Evolutionary conservation across 2,797 vertebrate species (phyloP).

Genomic region (Pachyuromys duprasi): DNA sequence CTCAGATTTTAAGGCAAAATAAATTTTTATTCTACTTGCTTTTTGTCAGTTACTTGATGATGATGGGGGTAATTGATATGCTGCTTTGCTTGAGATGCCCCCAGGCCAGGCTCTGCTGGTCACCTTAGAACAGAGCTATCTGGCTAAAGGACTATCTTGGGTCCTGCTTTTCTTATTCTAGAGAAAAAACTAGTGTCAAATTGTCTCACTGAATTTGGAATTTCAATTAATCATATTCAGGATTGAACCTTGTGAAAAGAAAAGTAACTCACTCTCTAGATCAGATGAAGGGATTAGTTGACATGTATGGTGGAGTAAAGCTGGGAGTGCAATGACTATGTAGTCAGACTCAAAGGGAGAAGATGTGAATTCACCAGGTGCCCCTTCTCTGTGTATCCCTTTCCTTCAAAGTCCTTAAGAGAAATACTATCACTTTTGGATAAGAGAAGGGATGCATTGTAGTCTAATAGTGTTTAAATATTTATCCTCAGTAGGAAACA

Average conservation of each 20-base stretch:
- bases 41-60: neutral
- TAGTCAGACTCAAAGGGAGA: neutral
- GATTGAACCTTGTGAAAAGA: neutral
- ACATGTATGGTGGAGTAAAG: neutral
- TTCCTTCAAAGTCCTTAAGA: neutral
- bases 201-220: neutral
- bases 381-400: neutral
- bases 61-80: neutral
- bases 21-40: neutral
- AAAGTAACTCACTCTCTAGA: neutral
- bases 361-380: neutral
- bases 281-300: neutral
- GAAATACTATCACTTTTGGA: neutral
- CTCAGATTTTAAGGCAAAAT: neutral
- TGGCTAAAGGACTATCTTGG: neutral
- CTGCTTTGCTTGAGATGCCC: neutral
- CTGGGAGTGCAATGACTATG: rapidly evolving
- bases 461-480: neutral
- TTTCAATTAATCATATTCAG: neutral
- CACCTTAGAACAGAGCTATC: neutral
- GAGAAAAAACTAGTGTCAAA: neutral
- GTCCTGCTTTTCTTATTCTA: neutral
- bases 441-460: neutral
- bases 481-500: neutral
- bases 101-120: neutral